Percentiles rank a stretch among this genome's conserved stretches.
Evolutionary conservation across 2,113 vertebrate species (phyloP).

Genomic region (Cheilinus undulatus): DNA sequence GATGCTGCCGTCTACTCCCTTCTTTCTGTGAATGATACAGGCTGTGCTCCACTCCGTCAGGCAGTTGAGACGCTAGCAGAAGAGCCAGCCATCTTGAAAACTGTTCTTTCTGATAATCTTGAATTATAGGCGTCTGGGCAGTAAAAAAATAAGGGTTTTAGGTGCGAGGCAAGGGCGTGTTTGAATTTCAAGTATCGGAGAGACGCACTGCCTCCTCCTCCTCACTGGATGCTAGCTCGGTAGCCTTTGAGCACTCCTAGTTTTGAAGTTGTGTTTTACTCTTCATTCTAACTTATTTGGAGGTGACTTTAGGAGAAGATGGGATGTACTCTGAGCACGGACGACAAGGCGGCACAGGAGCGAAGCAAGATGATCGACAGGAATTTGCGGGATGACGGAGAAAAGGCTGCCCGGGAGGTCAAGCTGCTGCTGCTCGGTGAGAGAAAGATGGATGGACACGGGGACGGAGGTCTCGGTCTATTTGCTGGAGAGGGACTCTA

Average conservation of each 20-base stretch:
- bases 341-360: slow-evolving; percentile 97
- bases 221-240: slow-evolving; percentile 75
- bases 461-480: slow-evolving; percentile 20
- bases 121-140: background rate
- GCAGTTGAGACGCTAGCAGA: background rate
- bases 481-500: slow-evolving; percentile 3
- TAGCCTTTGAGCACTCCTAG: slow-evolving; percentile 68
- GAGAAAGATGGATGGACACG: slow-evolving; percentile 76
- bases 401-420: slow-evolving; percentile 95
- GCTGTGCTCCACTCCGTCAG: background rate
- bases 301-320: slow-evolving; percentile 76
- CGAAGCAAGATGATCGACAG: slow-evolving; percentile 98
- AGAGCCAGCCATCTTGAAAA: background rate
- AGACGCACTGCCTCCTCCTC: slow-evolving; percentile 40
- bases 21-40: background rate
- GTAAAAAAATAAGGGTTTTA: slow-evolving; percentile 8
- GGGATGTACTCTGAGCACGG: slow-evolving; percentile 96
- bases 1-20: slow-evolving; percentile 16
- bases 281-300: slow-evolving; percentile 38
- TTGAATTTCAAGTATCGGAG: slow-evolving; percentile 52
- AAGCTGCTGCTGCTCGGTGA: slow-evolving; percentile 96
- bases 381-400: slow-evolving; percentile 96
- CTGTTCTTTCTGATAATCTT: background rate
- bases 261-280: slow-evolving; percentile 61
- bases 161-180: slow-evolving; percentile 73